Conservation (phyloP, 2,888 invertebrate genomes). For the Trimorus sp. region DNA sequence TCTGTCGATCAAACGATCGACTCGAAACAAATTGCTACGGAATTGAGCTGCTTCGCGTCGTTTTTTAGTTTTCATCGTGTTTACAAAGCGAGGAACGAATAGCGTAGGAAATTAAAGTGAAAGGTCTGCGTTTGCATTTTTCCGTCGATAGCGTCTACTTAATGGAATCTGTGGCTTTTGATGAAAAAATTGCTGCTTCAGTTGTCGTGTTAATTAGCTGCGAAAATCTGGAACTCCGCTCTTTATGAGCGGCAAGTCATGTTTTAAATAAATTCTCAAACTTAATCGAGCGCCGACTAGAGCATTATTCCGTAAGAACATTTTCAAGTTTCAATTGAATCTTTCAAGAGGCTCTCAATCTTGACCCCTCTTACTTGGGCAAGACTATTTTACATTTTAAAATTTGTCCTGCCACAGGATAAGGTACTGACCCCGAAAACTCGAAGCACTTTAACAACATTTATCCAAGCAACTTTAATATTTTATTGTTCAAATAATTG, state of each 20-base stretch:
- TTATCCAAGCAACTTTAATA: too few relatives aligned
- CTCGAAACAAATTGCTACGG: slow-evolving; percentile 20
- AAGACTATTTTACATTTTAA: slow-evolving; percentile 22
- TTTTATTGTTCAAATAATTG: too few relatives aligned
- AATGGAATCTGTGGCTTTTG: slow-evolving; percentile 31
- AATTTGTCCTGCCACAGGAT: not conserved
- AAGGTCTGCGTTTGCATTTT: slow-evolving; percentile 37
- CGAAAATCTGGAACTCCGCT: slow-evolving; percentile 15
- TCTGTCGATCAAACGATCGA: slow-evolving; percentile 22
- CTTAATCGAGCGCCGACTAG: slow-evolving; percentile 63
- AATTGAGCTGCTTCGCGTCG: slow-evolving; percentile 10
- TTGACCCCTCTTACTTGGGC: slow-evolving; percentile 26
- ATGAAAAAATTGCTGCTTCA: slow-evolving; percentile 46
- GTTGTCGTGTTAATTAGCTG: slow-evolving; percentile 49
- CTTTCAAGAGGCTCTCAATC: slow-evolving; percentile 37
- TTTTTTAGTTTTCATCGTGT: not conserved
- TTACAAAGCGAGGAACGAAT: not conserved
- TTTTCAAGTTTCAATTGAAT: slow-evolving; percentile 57
- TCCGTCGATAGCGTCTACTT: slow-evolving; percentile 38
- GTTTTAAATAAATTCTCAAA: slow-evolving; percentile 44
- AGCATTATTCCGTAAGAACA: slow-evolving; percentile 46
- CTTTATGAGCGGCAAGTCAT: slow-evolving; percentile 35
- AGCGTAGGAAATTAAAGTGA: slow-evolving; percentile 11
- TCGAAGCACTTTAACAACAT: not conserved
- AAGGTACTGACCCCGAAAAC: slow-evolving; percentile 1